Evolutionary conservation across 2,888 invertebrate species (phyloP), one percentile per base, ranked within the genome.

Genomic region (Cephus nigrinus): DNA sequence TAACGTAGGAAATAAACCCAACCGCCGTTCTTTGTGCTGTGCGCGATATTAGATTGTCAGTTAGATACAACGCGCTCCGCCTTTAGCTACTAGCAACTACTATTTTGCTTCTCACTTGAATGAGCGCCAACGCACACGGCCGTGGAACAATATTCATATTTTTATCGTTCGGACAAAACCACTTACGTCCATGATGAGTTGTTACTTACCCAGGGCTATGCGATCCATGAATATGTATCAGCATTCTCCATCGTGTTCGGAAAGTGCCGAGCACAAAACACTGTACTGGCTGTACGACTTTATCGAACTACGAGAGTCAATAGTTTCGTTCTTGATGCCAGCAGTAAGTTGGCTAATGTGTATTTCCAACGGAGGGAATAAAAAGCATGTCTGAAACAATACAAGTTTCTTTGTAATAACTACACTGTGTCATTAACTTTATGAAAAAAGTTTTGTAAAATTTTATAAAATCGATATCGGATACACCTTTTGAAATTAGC

Each of bases 31-130:
- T 71, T 71, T 71, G 31, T 33, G 75, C 40, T 35, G 69, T 77
- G 77, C 79, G 79, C 82, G 84, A 84, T 84, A 84, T 84, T 84
- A 84, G 84, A 84, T 84, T 84, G 84, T 84, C 84, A 84, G 84
- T 83, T 83, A 83, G 82, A 82, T 84, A 83, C 79, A 82, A 80
- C 75, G 75, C 79, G 79, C 82, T 82, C 78, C 81, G 84, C 84
- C 84, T 83, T 84, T 76, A 84, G 84, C 84, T 84, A 84, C 83
- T 82, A 82, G 81, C 80, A 82, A 84, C 83, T 81, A 83, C 84
- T 80, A 84, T 83, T 83, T 83, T 83, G 83, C 83, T 83, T 78
- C 83, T 82, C 78, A 82, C 83, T 83, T 83, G 79, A 82, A 82
- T 80, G 78, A 82, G 80, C 80, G 80, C 81, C 81, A 82, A 83